Base-by-base conservation (phyloP, 2,113 vertebrate genomes). In the Setophaga kirtlandii region DNA sequence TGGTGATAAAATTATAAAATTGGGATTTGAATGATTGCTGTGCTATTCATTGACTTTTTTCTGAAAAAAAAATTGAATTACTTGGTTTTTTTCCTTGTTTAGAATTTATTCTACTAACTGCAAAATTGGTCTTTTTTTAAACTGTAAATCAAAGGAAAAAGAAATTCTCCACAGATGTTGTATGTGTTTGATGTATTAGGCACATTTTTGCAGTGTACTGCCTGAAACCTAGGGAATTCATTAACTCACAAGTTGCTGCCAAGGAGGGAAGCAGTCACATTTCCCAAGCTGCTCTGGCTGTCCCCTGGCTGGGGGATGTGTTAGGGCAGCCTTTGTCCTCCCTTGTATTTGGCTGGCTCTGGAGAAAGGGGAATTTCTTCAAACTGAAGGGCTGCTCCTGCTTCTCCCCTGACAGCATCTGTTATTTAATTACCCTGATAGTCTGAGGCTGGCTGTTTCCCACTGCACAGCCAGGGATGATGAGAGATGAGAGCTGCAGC, bases 151-250 rank as follows among this genome's bases (percentile, higher is more conserved):
- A 97, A 94, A 96, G 60, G 83, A 63, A 90, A 88, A 90, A 90
- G 2, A 95, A 96, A 95, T 67, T 94, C 88, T 90, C 81, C 91
- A 86, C 90, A 94, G 92, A 94, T 96, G 92, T 90, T 94, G 47
- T 75, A 35, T 71, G 64, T 78, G 71, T 96, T 96, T 95, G 92
- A 96, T 96, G 82, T 95, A 93, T 83, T 83, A 89, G 85, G 74
- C 83, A 86, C 93, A 94, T 96, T 96, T 92, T 94, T 95, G 84
- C 78, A 89, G 75, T 58, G 63, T 67, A 74, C 63, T 93, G 93
- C 55, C 80, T 90, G 90, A 95, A 95, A 96, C 87, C 85, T 56
- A 90, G 90, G 79, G 92, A 93, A 74, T 93, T 96, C 92, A 96
- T 96, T 97, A 96, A 93, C 75, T 95, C 90, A 59, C 71, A 56